A percentile compares a stretch with the other conserved stretches of the same genome.
Evolutionary conservation across 2,113 vertebrate genomes (phyloP).

Genomic region (Myrmecobius fasciatus): DNA sequence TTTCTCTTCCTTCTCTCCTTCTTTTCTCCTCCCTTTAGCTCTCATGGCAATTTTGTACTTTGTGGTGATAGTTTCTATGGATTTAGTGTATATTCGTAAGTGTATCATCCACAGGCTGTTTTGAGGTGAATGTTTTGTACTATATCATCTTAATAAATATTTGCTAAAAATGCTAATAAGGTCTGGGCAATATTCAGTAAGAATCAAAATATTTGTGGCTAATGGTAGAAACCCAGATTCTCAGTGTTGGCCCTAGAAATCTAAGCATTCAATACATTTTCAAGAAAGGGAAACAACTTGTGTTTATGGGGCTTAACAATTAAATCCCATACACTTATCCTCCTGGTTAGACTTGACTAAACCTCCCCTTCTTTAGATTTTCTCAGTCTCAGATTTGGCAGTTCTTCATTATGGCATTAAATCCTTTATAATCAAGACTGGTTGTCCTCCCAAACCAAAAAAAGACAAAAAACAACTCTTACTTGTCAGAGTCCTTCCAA

Average conservation of each 20-base stretch:
- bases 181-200: not conserved
- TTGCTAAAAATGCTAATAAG: not conserved
- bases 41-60: not conserved
- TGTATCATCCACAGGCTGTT: not conserved
- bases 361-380: not conserved
- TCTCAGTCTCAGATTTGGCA: not conserved
- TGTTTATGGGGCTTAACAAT: not conserved
- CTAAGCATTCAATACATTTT: not conserved
- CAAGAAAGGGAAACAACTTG: not conserved
- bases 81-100: not conserved
- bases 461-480: not conserved
- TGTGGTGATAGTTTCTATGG: not conserved
- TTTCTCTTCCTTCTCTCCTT: not conserved
- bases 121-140: not conserved
- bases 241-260: not conserved
- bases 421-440: not conserved
- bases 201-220: not conserved
- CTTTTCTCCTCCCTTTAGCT: not conserved
- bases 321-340: not conserved
- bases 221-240: not conserved
- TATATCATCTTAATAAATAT: not conserved
- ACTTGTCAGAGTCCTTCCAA: not conserved
- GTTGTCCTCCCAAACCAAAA: not conserved
- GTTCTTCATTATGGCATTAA: not conserved
- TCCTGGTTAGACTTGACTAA: not conserved